These are phyloP conservation scores for Sakesphorus luctuosus DNA, from an alignment of 2,113 vertebrate species.

Conservation along the genomic window DNA sequence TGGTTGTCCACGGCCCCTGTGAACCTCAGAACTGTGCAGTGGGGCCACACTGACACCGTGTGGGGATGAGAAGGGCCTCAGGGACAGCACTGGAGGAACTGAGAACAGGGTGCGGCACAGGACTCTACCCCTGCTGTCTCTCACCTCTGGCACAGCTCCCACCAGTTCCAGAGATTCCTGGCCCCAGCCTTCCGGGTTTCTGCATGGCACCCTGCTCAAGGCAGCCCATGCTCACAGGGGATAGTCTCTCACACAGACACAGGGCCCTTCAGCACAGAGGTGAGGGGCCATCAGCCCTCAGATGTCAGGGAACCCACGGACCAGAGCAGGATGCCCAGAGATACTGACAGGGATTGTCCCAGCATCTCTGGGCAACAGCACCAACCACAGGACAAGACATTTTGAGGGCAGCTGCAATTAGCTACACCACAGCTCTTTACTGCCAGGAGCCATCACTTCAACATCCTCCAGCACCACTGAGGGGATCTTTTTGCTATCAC, in stretches of 20 bases:
- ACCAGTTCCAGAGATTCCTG: background rate
- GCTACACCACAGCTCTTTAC: background rate
- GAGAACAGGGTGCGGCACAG: background rate
- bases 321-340: background rate
- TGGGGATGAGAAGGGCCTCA: background rate
- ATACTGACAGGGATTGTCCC: background rate
- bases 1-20: background rate
- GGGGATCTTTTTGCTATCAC: background rate
- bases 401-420: background rate
- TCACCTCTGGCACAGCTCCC: background rate
- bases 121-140: background rate
- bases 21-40: background rate
- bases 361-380: background rate
- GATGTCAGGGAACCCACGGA: background rate
- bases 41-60: constrained; percentile 17
- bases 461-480: background rate
- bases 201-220: background rate
- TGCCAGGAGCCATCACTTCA: background rate
- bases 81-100: background rate
- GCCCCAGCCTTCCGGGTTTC: background rate
- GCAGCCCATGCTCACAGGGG: background rate
- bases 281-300: background rate
- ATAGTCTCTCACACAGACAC: background rate
- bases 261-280: background rate
- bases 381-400: background rate